Evolutionary conservation across 2,113 vertebrate species (phyloP).

Genomic region (Epinephelus lanceolatus): DNA sequence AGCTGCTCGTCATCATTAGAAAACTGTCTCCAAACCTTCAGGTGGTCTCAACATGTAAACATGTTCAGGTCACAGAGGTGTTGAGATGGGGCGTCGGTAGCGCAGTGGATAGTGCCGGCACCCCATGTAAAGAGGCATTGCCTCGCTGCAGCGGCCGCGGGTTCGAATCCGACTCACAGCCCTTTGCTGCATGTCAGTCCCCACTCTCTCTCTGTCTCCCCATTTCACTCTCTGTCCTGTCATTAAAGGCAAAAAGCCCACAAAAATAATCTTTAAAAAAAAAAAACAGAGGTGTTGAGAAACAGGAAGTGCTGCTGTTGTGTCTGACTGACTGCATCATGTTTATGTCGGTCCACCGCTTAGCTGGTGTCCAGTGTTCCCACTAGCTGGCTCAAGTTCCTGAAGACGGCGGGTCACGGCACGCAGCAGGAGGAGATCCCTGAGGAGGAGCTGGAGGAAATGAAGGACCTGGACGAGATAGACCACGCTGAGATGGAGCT

Average conservation of each 20-base stretch:
- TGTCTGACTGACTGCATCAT: neutral
- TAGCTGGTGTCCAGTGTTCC: constrained; percentile 96
- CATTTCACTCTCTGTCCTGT: too few species aligned
- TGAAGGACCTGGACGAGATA: constrained; percentile 92
- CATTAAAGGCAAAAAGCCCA: too few species aligned
- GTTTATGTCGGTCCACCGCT: neutral
- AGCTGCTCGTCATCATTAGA: neutral
- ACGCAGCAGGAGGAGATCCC: constrained; percentile 96
- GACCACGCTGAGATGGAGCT: constrained; percentile 97
- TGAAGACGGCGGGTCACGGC: constrained; percentile 95
- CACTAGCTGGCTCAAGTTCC: constrained; percentile 94
- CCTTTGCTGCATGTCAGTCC: too few species aligned
- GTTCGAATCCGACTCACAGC: too few species aligned
- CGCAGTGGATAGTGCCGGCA: too few species aligned
- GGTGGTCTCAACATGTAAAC: neutral
- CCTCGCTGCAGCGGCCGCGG: too few species aligned
- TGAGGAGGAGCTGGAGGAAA: constrained; percentile 91
- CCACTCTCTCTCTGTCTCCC: too few species aligned
- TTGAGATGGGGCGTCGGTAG: neutral
- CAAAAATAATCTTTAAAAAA: too few species aligned
- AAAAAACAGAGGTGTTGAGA: neutral
- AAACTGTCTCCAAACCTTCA: neutral
- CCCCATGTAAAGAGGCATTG: too few species aligned
- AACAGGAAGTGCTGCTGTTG: neutral
- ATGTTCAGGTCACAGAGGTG: neutral